Evolutionary conservation across 1,140 invertebrate genomes (phyloP).

Genomic region (Campoletis sonorensis): DNA sequence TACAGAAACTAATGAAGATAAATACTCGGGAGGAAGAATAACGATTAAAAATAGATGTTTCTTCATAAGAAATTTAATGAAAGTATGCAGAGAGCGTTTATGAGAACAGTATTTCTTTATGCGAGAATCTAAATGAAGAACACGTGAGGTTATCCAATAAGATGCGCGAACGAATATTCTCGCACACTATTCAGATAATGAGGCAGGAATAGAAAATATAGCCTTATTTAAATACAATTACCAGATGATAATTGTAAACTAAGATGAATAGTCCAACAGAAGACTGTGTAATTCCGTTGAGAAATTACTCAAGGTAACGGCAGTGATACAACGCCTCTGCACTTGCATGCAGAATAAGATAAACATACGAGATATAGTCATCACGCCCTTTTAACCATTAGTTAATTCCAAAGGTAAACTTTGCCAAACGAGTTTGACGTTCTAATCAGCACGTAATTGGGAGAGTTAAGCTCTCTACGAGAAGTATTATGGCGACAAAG

Average conservation of each 20-base stretch:
- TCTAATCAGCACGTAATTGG: constrained; percentile 13
- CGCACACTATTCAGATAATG: constrained; percentile 31
- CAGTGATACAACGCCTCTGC: constrained; percentile 30
- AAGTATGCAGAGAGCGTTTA: not conserved
- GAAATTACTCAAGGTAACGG: not conserved
- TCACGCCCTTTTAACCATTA: not conserved
- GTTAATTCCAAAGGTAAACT: constrained; percentile 8
- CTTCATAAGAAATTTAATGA: constrained; percentile 6
- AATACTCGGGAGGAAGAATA: not conserved
- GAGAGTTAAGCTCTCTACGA: not conserved
- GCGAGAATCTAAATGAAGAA: constrained; percentile 11
- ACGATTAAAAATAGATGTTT: constrained; percentile 28
- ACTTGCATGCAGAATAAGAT: constrained; percentile 32
- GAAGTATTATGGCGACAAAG: constrained; percentile 16
- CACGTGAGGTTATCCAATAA: not conserved
- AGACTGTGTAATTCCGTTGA: not conserved
- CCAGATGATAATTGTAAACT: constrained; percentile 25
- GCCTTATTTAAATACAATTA: constrained; percentile 28
- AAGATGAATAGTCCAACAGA: constrained; percentile 15
- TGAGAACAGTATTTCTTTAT: constrained; percentile 1
- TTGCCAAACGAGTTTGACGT: constrained; percentile 20
- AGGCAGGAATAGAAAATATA: not conserved
- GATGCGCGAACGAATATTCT: constrained; percentile 13
- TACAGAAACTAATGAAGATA: constrained; percentile 43
- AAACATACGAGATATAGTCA: constrained; percentile 19